phyloP scores from a whole-genome alignment of 92 coral and sea anemone genomes.

The Porites evermanni region DNA sequence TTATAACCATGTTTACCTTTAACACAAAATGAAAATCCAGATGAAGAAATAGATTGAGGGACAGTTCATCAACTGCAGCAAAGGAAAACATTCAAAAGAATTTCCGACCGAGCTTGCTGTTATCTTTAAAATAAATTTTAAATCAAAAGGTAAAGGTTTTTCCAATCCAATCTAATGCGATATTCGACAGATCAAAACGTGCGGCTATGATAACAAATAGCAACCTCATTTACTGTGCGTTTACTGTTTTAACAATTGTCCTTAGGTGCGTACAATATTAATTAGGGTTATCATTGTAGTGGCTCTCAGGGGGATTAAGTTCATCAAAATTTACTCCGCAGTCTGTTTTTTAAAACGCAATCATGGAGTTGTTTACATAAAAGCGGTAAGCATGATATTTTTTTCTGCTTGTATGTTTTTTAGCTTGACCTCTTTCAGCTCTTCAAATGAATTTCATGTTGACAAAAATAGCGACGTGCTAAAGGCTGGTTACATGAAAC shows the following conservation, averaged over 20 bases:
- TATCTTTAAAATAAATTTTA: not conserved
- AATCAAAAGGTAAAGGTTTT: not conserved
- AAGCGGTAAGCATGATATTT: not conserved
- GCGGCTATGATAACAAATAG: not conserved
- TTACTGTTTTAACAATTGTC: conserved; percentile 18
- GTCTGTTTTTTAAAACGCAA: conserved; percentile 5
- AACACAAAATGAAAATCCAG: no score
- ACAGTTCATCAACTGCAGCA: not conserved
- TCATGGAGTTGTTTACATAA: not conserved
- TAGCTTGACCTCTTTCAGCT: not conserved
- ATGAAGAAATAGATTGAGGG: no score
- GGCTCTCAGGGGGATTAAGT: conserved; percentile 15
- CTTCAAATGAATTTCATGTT: not conserved
- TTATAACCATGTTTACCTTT: no score
- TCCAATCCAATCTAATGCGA: not conserved
- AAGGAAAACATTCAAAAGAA: not conserved
- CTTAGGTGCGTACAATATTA: conserved; percentile 6
- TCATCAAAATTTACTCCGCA: not conserved
- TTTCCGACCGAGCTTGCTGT: not conserved
- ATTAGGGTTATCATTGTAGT: conserved; percentile 24
- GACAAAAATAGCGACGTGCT: not conserved
- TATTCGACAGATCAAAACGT: not conserved
- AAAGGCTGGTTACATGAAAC: not conserved
- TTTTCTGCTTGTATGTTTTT: conserved; percentile 3
- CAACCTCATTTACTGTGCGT: conserved; percentile 8